These are phyloP conservation scores for Eudorcas thomsonii DNA, from an alignment of 2,113 vertebrate genomes.

Conservation along the genomic window DNA sequence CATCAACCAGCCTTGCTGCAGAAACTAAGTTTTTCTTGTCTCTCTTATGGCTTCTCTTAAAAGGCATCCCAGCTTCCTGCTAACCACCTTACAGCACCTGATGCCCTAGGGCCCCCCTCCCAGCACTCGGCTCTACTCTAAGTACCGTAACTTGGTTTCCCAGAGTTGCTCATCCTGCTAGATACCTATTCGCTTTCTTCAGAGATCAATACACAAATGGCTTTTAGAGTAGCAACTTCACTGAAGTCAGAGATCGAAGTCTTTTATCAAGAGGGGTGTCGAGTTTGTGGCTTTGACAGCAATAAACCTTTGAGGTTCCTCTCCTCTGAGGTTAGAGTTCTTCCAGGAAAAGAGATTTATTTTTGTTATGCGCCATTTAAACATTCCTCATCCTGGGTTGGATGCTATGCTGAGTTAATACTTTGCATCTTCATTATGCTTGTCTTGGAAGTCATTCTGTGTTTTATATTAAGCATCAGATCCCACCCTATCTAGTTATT, in stretches of 20 bases:
- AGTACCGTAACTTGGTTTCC: not conserved
- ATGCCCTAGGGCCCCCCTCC: not conserved
- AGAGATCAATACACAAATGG: constrained; percentile 63
- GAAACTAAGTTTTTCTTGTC: not conserved
- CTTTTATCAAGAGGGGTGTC: constrained; percentile 46
- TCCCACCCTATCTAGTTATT: not conserved
- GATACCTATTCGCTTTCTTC: constrained; percentile 49
- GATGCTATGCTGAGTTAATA: not conserved
- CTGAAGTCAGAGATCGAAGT: constrained; percentile 64
- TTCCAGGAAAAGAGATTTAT: constrained; percentile 64
- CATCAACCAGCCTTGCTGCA: not conserved
- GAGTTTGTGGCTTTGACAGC: constrained; percentile 39
- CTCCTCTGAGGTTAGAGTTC: constrained; percentile 57
- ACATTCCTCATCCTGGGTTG: constrained; percentile 23
- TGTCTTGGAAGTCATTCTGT: not conserved
- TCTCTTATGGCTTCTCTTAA: not conserved
- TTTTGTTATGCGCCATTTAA: constrained; percentile 49
- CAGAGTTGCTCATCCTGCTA: not conserved
- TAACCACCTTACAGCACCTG: rapidly evolving
- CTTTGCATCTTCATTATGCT: not conserved
- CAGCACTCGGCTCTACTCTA: not conserved
- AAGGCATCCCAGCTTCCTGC: not conserved
- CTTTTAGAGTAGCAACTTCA: constrained; percentile 65
- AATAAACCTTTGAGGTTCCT: constrained; percentile 58
- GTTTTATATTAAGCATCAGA: not conserved